Evolutionary conservation across 2,797 vertebrate species (phyloP).

Genomic region (Spinus pinus): DNA sequence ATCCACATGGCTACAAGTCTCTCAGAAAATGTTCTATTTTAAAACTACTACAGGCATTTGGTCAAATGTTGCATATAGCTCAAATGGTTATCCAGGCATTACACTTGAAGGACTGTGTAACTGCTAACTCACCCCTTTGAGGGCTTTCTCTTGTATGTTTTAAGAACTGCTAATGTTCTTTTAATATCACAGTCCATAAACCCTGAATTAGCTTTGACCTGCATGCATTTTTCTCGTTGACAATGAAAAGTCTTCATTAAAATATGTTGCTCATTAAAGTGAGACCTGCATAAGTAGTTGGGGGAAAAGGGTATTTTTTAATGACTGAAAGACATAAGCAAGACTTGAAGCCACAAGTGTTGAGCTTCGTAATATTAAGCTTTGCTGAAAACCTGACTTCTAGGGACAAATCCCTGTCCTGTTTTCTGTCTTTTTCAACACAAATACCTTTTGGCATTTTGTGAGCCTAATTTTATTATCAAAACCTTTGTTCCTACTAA

Average conservation of each 20-base stretch:
- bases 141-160: not conserved
- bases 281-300: not conserved
- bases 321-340: not conserved
- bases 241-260: not conserved
- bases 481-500: not conserved
- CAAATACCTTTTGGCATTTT: not conserved
- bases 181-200: slow-evolving; percentile 46
- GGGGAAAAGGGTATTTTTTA: not conserved
- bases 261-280: not conserved
- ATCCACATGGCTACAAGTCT: not conserved
- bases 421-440: not conserved
- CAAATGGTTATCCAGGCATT: not conserved
- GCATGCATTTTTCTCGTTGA: not conserved
- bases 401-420: not conserved
- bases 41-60: not conserved
- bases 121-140: not conserved
- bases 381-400: not conserved
- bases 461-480: not conserved
- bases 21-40: not conserved
- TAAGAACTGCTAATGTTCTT: slow-evolving; percentile 7
- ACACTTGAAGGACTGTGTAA: not conserved
- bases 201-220: slow-evolving; percentile 18
- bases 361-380: not conserved
- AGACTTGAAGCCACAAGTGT: not conserved
- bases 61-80: not conserved